These are phyloP conservation scores for Tachysurus fulvidraco DNA, from an alignment of 2,113 vertebrate genomes.

Conservation along the genomic window DNA sequence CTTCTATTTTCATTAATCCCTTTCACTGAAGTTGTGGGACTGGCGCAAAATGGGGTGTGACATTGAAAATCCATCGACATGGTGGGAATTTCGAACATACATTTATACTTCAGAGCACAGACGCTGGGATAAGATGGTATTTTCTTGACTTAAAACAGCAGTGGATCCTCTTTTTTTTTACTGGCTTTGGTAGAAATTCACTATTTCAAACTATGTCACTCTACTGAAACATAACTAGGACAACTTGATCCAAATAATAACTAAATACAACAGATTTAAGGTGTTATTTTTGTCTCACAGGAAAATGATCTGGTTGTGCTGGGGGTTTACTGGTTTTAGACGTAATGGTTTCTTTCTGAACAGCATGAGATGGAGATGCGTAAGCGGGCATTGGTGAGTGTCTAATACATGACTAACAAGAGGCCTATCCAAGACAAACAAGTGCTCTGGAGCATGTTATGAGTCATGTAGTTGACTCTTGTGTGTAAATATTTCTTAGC, in stretches of 20 bases:
- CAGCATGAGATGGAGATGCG: neutral
- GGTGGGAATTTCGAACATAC: neutral
- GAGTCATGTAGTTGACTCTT: too few relatives aligned
- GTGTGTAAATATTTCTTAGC: too few relatives aligned
- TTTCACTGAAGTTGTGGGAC: neutral
- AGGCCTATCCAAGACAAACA: too few relatives aligned
- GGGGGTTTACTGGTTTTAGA: neutral
- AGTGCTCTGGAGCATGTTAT: too few relatives aligned
- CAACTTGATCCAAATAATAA: neutral
- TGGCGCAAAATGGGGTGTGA: neutral
- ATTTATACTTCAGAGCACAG: neutral
- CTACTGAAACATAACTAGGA: neutral
- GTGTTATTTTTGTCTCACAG: neutral
- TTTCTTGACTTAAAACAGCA: neutral
- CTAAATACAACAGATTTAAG: neutral
- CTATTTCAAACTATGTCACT: neutral
- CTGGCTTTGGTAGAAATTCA: neutral
- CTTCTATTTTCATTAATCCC: neutral
- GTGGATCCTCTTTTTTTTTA: neutral
- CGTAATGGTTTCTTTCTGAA: neutral
- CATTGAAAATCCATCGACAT: neutral
- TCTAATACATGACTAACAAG: too few relatives aligned
- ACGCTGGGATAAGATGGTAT: neutral
- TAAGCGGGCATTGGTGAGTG: too few relatives aligned
- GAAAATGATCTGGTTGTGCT: neutral